phyloP scores from a whole-genome alignment of 2,113 vertebrate genomes.

The Amblyornis subalaris region DNA sequence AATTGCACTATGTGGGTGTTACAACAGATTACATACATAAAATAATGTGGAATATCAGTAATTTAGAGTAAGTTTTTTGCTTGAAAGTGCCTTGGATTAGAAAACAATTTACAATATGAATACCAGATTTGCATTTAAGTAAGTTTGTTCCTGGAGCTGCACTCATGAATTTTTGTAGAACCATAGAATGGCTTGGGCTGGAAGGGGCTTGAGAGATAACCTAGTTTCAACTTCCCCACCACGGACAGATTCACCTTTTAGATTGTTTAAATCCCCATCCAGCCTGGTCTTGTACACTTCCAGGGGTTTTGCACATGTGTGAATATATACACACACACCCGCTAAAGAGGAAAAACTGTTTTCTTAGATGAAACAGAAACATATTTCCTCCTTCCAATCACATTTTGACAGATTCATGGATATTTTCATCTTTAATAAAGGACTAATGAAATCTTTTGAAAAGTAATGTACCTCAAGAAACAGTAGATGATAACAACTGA shows the following conservation, averaged over 20 bases:
- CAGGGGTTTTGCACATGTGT: neutral
- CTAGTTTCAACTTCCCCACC: neutral
- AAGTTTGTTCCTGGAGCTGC: neutral
- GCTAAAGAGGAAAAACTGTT: neutral
- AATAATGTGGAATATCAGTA: neutral
- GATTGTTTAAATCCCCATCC: neutral
- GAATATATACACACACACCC: accelerated
- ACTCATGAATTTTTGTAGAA: neutral
- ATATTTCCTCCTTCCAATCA: neutral
- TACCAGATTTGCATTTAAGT: neutral
- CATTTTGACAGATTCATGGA: constrained; percentile 7
- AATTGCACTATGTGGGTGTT: neutral
- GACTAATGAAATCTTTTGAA: constrained; percentile 39
- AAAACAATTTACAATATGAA: neutral
- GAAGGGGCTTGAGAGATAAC: neutral
- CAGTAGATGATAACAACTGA: constrained; percentile 36
- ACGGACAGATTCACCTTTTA: neutral
- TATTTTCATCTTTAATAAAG: constrained; percentile 2
- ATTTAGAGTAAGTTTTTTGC: neutral
- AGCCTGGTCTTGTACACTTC: neutral
- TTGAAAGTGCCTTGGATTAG: neutral
- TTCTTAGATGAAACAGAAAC: neutral
- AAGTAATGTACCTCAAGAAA: constrained; percentile 30
- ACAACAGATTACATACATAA: neutral
- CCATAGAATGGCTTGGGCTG: neutral